phyloP scores from a whole-genome alignment of 2,113 vertebrate species.

The Cathartes aura region DNA sequence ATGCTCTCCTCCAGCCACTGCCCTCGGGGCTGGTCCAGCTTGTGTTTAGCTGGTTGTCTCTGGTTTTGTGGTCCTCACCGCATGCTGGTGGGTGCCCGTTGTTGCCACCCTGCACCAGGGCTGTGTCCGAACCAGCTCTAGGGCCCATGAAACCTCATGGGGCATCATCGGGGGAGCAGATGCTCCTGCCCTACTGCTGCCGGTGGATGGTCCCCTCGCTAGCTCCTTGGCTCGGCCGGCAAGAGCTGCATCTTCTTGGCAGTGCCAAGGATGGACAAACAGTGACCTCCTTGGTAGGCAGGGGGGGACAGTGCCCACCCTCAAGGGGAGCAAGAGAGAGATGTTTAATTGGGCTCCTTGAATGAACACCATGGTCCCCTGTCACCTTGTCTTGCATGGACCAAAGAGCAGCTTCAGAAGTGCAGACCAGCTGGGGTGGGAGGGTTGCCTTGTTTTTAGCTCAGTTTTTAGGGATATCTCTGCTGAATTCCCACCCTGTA shows the following conservation, averaged over 20 bases:
- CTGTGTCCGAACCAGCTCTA: background rate
- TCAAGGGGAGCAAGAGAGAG: background rate
- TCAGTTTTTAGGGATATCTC: background rate
- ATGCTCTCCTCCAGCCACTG: background rate
- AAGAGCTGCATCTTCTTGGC: background rate
- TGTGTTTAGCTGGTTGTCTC: background rate
- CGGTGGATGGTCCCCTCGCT: background rate
- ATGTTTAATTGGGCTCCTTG: background rate
- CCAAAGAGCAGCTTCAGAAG: background rate
- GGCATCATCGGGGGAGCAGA: accelerated
- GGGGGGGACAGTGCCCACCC: background rate
- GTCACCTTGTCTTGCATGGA: background rate
- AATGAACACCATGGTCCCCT: accelerated
- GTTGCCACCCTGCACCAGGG: accelerated
- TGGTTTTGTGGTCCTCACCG: background rate
- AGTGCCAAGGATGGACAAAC: background rate
- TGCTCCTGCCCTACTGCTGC: background rate
- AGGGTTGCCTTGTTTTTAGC: background rate
- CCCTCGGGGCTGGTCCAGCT: background rate
- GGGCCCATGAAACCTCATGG: background rate
- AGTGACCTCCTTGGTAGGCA: background rate
- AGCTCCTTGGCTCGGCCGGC: background rate
- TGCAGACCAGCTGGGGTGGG: accelerated
- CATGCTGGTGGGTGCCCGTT: accelerated
- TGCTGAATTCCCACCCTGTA: background rate